phyloP scores from a whole-genome alignment of 2,113 vertebrate genomes.

The Pseudorasbora parva region DNA sequence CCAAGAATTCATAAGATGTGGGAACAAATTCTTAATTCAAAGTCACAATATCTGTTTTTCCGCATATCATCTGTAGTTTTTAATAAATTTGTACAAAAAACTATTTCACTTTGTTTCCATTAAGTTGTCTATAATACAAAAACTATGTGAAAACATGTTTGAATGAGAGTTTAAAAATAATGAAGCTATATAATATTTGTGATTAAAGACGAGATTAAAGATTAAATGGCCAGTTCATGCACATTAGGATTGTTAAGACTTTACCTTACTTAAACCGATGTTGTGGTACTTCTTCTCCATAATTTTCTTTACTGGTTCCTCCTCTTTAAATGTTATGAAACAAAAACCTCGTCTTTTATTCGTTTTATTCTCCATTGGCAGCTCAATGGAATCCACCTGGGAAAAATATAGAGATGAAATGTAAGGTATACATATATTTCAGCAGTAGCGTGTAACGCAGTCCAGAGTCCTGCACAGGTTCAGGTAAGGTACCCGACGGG shows the following conservation, averaged over 20 bases:
- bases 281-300: conserved; percentile 99
- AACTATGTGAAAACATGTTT: too few species aligned
- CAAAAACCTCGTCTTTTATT: conserved; percentile 98
- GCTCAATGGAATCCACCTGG: conserved; percentile 95
- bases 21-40: too few species aligned
- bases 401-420: background rate
- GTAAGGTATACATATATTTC: background rate
- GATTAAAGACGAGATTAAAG: background rate
- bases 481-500: too few species aligned
- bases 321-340: conserved; percentile 98
- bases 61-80: background rate
- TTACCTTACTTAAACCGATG: conserved; percentile 96
- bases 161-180: background rate
- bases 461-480: too few species aligned
- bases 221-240: background rate
- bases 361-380: conserved; percentile 99
- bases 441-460: too few species aligned
- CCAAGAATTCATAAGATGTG: too few species aligned
- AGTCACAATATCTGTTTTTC: background rate
- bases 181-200: background rate
- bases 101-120: background rate
- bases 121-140: background rate
- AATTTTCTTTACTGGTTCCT: conserved; percentile 95
- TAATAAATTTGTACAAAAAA: background rate
- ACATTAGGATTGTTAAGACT: conserved; percentile 1